A percentile compares a stretch with the other conserved stretches of the same genome.
phyloP scores from a whole-genome alignment of 2,888 invertebrate genomes.

The Chymomyza procnemis region DNA sequence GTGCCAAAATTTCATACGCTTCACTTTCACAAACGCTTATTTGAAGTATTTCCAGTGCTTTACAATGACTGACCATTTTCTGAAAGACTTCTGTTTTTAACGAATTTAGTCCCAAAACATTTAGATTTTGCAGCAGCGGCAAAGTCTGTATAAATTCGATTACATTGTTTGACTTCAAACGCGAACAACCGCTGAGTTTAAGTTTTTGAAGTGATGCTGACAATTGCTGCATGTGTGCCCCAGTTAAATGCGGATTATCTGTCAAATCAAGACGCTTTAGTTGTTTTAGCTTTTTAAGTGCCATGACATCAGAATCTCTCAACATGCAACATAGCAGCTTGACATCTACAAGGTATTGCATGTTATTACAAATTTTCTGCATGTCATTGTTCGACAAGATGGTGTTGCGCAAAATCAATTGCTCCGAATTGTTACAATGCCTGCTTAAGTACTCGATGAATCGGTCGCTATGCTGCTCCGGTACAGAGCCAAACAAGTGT shows the following conservation, averaged over 20 bases:
- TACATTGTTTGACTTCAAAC: background rate
- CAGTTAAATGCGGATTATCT: slow-evolving; percentile 20
- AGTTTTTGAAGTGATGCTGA: slow-evolving; percentile 25
- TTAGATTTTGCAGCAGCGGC: slow-evolving; percentile 16
- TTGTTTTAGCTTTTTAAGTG: slow-evolving; percentile 17
- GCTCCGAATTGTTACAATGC: slow-evolving; percentile 26
- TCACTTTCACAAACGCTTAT: slow-evolving; percentile 3
- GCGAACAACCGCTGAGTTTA: slow-evolving; percentile 14
- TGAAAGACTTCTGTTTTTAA: slow-evolving; percentile 10
- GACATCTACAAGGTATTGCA: slow-evolving; percentile 21
- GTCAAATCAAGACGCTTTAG: slow-evolving; percentile 37
- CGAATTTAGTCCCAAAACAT: background rate
- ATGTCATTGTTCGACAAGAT: slow-evolving; percentile 6
- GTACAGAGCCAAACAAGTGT: slow-evolving; percentile 28
- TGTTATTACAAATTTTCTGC: slow-evolving; percentile 23
- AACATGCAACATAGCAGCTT: slow-evolving; percentile 24
- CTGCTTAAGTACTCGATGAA: slow-evolving; percentile 22
- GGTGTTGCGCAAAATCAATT: slow-evolving; percentile 10
- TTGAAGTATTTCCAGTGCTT: slow-evolving; percentile 27
- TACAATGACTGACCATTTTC: background rate
- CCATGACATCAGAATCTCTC: slow-evolving; percentile 9
- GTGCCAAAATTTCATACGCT: slow-evolving; percentile 34
- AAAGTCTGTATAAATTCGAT: background rate
- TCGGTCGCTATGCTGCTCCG: slow-evolving; percentile 19
- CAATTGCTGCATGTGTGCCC: slow-evolving; percentile 17